Conservation (phyloP, 2,797 vertebrate species). For the Taeniopygia guttata region DNA sequence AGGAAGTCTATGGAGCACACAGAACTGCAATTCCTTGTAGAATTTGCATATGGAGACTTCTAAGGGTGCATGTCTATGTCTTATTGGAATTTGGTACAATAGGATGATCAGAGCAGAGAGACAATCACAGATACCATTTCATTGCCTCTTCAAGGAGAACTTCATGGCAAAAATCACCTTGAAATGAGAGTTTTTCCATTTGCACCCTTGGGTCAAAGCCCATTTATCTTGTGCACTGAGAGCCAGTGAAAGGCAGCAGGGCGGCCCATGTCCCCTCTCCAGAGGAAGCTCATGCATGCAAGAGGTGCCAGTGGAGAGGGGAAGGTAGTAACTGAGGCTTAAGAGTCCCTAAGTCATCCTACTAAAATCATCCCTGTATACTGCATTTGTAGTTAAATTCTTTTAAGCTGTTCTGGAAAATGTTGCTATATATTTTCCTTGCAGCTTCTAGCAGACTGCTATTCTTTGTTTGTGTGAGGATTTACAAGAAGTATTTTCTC, state of each 20-base stretch:
- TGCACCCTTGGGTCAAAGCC: background rate
- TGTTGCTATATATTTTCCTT: background rate
- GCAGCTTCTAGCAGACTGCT: background rate
- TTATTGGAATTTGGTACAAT: background rate
- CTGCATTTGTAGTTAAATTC: background rate
- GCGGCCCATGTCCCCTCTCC: background rate
- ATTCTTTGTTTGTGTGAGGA: background rate
- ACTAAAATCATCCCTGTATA: background rate
- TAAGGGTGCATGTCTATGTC: accelerated
- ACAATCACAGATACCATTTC: background rate
- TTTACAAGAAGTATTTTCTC: background rate
- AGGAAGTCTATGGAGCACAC: background rate
- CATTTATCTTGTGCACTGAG: background rate
- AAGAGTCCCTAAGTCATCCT: background rate
- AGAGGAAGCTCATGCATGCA: background rate
- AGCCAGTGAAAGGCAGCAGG: background rate
- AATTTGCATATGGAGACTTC: background rate
- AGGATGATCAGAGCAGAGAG: background rate
- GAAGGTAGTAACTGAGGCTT: background rate
- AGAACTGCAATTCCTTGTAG: background rate
- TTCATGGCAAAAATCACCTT: background rate
- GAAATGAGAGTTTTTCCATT: background rate
- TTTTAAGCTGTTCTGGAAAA: background rate
- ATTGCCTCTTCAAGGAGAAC: background rate
- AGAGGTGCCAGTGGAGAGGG: background rate